A percentile compares a stretch with the other conserved stretches of the same genome.
These are phyloP conservation scores for Tenthredo scrophulariae DNA, from an alignment of 2,888 invertebrate genomes.

Conservation along the genomic window DNA sequence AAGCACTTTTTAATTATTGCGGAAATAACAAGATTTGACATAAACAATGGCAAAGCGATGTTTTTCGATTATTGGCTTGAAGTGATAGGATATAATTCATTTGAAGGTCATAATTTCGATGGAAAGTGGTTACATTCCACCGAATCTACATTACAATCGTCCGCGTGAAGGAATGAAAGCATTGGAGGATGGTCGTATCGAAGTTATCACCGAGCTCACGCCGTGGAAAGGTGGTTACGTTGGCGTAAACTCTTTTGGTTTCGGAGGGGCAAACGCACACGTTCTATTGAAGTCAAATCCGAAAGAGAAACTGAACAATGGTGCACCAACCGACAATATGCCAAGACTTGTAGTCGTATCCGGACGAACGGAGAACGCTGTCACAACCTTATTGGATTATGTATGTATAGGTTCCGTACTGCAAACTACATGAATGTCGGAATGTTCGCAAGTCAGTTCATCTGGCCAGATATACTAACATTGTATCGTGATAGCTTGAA, in stretches of 20 bases:
- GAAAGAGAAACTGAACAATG: conserved; percentile 83
- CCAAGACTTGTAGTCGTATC: conserved; percentile 88
- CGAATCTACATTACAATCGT: conserved; percentile 89
- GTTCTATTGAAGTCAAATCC: conserved; percentile 83
- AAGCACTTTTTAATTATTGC: not conserved
- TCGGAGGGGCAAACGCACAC: conserved; percentile 94
- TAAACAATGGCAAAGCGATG: not conserved
- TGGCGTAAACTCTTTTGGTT: conserved; percentile 95
- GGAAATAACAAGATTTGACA: not conserved
- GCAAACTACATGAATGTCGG: not conserved
- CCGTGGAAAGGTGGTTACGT: conserved; percentile 86
- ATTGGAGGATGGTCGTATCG: conserved; percentile 82
- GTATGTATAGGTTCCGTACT: conserved; percentile 73
- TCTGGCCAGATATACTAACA: not conserved
- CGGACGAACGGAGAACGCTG: conserved; percentile 89
- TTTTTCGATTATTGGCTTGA: not conserved
- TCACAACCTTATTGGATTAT: conserved; percentile 83
- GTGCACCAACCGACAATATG: conserved; percentile 83
- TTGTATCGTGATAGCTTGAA: conserved; percentile 71
- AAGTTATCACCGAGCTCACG: conserved; percentile 87
- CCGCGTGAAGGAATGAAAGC: conserved; percentile 83
- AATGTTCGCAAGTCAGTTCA: not conserved
- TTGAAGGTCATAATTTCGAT: conserved; percentile 86
- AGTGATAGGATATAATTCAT: not conserved
- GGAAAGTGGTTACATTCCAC: conserved; percentile 89